Evolutionary conservation across 2,888 invertebrate genomes (phyloP).

Genomic region (Acrobasis consociella): DNA sequence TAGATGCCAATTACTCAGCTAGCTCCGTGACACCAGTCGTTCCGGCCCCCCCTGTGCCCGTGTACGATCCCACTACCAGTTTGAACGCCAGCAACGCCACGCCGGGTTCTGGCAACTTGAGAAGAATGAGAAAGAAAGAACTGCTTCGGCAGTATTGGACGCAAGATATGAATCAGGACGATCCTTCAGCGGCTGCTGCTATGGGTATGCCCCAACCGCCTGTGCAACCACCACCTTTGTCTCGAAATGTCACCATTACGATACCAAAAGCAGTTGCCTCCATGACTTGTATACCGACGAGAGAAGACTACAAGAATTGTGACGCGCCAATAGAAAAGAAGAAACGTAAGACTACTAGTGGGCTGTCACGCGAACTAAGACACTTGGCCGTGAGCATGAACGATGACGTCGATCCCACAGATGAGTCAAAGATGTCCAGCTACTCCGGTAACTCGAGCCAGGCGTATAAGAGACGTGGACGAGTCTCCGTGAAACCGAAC

Average conservation of each 20-base stretch:
- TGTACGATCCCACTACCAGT: conserved; percentile 58
- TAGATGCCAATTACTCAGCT: conserved; percentile 89
- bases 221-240: conserved; percentile 83
- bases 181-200: conserved; percentile 82
- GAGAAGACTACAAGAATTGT: conserved; percentile 89
- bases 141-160: conserved; percentile 90
- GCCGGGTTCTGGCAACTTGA: conserved; percentile 88
- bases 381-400: conserved; percentile 84
- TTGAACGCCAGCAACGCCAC: conserved; percentile 64
- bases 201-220: conserved; percentile 80
- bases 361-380: conserved; percentile 83
- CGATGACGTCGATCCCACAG: conserved; percentile 77
- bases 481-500: conserved; percentile 53
- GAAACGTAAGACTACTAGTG: conserved; percentile 81
- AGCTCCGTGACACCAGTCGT: conserved; percentile 83
- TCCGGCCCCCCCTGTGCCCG: conserved; percentile 69
- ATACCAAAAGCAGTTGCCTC: conserved; percentile 95
- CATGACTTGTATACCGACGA: conserved; percentile 93
- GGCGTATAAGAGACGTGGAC: conserved; percentile 60
- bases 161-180: conserved; percentile 93
- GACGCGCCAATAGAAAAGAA: conserved; percentile 88
- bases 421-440: conserved; percentile 60
- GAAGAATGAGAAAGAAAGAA: conserved; percentile 95
- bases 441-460: conserved; percentile 46
- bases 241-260: conserved; percentile 86